Evolutionary conservation across 2,113 vertebrate genomes (phyloP), one percentile per base, ranked within the genome.

Genomic region (Rhinichthys klamathensis): DNA sequence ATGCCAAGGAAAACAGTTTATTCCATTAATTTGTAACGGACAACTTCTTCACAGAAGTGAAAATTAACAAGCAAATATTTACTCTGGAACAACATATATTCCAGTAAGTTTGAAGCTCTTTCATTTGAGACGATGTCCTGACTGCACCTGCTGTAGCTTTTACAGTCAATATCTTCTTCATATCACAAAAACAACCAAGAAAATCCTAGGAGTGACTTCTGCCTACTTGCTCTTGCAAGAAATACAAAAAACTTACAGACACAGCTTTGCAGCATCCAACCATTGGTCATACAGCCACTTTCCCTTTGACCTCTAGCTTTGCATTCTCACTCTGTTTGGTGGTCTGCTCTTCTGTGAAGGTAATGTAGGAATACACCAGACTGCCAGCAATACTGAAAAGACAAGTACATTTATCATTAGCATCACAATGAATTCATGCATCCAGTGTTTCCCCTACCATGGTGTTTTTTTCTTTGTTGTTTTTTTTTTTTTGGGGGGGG

Each of bases 291-390:
- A 90, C 89, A 27, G 87, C 79, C 44, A 85, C 85, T 86, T 88
- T 90, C 23, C 89, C 89, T 72, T 86, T 90, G 27, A 84, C 89
- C 49, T 90, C 89, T 67, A 90, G 58, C 67, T 90, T 84, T 38
- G 76, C 30, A 41, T 63, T 87, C 35, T 95, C 95, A 0, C 88
- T 61, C 75, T 92, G 94, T 92, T 96, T 97, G 95, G 81, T 97
- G 85, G 91, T 86, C 27, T 96, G 96, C 83, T 98, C 96, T 89
- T 97, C 96, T 0, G 95, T 96, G 93, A 99, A 99, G 2, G 96
- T 97, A 93, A 99, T 97, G 86, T 97, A 97, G 54, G 98, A 99
- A 76, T 99, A 99, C 56, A 99, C 96, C 94, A 99, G 94, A 88
- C 98, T 99, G 7, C 98, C 98, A 6, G 96, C 97, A 89, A 99